Evolutionary conservation across 2,888 invertebrate genomes (phyloP).

Genomic region (Clistopyga incitator): DNA sequence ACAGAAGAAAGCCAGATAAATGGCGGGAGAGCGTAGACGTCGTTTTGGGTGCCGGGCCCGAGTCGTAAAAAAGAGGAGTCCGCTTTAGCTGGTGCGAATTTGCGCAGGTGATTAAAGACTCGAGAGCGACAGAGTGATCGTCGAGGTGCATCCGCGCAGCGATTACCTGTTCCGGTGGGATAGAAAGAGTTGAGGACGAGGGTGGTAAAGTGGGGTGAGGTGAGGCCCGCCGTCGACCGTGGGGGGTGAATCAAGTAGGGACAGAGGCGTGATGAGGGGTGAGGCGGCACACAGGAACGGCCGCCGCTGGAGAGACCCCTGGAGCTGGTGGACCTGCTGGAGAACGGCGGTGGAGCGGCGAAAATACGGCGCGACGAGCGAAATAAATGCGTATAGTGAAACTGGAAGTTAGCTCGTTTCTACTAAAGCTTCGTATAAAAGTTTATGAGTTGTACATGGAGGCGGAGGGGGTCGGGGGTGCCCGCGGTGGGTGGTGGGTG

Average conservation of each 20-base stretch:
- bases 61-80: conserved; percentile 10
- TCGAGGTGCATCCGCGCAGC: conserved; percentile 59
- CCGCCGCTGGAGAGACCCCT: conserved; percentile 32
- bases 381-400: conserved; percentile 73
- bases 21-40: not conserved
- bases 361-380: conserved; percentile 26
- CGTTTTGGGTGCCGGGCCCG: not conserved
- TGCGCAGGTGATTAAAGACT: conserved; percentile 66
- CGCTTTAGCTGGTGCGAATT: conserved; percentile 58
- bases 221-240: too few relatives aligned
- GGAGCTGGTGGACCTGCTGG: conserved; percentile 21
- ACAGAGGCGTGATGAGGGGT: conserved; percentile 46
- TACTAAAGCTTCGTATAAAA: conserved; percentile 81
- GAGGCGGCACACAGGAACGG: conserved; percentile 4
- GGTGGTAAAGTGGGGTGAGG: not conserved
- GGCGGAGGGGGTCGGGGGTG: conserved; percentile 50
- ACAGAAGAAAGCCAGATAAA: conserved; percentile 6
- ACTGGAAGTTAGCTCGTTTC: conserved; percentile 81
- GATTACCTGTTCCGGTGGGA: conserved; percentile 65
- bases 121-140: conserved; percentile 63
- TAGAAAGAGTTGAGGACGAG: conserved; percentile 4
- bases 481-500: conserved; percentile 74
- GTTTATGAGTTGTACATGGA: conserved; percentile 78
- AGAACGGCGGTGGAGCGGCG: conserved; percentile 2
- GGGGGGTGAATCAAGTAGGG: conserved; percentile 54